These are phyloP conservation scores for Baccha elongata DNA, from an alignment of 2,888 invertebrate species.

Conservation along the genomic window DNA sequence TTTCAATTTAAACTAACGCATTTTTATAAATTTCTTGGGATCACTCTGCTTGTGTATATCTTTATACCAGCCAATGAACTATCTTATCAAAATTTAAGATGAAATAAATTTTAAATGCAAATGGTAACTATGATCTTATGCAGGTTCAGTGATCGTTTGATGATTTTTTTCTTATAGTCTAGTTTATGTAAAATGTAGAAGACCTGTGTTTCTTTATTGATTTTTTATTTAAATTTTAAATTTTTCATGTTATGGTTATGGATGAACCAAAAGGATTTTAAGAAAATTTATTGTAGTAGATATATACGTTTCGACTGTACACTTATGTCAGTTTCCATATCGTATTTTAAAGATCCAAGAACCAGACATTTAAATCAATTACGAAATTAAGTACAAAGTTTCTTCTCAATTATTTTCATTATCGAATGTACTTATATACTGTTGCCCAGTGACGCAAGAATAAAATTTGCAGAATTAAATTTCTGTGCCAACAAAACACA, in stretches of 20 bases:
- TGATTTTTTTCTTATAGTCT: neutral
- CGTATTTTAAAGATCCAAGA: too few relatives aligned
- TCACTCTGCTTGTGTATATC: neutral
- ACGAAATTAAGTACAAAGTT: too few relatives aligned
- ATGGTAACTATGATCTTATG: neutral
- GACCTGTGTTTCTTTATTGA: neutral
- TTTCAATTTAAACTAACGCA: neutral
- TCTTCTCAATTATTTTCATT: too few relatives aligned
- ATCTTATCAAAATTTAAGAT: neutral
- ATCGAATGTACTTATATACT: too few relatives aligned
- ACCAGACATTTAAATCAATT: too few relatives aligned
- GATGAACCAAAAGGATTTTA: too few relatives aligned
- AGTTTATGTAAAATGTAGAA: neutral
- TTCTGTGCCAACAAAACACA: neutral
- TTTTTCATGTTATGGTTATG: too few relatives aligned
- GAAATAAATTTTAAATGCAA: neutral
- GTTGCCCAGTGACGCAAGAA: neutral
- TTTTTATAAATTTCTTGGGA: neutral
- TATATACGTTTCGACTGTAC: too few relatives aligned
- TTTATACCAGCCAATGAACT: neutral
- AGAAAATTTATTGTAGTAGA: too few relatives aligned
- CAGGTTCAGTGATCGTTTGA: constrained; percentile 9
- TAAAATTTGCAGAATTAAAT: neutral
- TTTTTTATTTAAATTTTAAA: neutral
- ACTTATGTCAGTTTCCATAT: too few relatives aligned